Percentiles rank a stretch among this genome's conserved stretches.
Evolutionary conservation across 1,140 invertebrate species (phyloP).

Genomic region (Batillaria attramentaria): DNA sequence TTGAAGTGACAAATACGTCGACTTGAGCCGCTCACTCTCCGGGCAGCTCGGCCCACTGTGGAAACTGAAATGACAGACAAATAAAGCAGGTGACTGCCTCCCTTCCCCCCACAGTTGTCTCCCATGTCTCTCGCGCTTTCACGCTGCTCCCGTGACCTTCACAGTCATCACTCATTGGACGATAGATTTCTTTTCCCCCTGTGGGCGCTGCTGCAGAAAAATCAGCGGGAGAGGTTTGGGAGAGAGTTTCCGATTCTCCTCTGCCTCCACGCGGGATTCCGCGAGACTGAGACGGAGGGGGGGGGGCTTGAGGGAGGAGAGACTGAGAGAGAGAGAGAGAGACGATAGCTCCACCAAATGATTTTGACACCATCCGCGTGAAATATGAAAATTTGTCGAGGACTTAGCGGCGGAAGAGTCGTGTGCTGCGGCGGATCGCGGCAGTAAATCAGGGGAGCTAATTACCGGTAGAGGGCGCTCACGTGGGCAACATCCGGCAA

Average conservation of each 20-base stretch:
- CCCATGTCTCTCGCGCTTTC: constrained; percentile 4
- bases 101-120: not conserved
- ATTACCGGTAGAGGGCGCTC: constrained; percentile 26
- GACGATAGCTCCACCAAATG: no score
- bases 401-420: not conserved
- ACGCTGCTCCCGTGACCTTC: not conserved
- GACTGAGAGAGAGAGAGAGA: not conserved
- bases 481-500: constrained; percentile 27
- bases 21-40: no score
- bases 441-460: constrained; percentile 25
- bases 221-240: no score
- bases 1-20: constrained; percentile 29
- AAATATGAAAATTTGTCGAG: constrained; percentile 29
- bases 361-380: not conserved
- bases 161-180: constrained; percentile 4
- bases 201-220: no score
- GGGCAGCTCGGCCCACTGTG: no score
- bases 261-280: no score
- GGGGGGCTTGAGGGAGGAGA: not conserved
- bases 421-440: not conserved
- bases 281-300: no score
- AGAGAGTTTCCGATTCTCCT: no score
- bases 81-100: not conserved
- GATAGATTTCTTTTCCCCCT: not conserved
- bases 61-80: constrained; percentile 5